Evolutionary conservation across 1,140 invertebrate species (phyloP), one percentile per base, ranked within the genome.

Genomic region (Agraylea sexmaculata): DNA sequence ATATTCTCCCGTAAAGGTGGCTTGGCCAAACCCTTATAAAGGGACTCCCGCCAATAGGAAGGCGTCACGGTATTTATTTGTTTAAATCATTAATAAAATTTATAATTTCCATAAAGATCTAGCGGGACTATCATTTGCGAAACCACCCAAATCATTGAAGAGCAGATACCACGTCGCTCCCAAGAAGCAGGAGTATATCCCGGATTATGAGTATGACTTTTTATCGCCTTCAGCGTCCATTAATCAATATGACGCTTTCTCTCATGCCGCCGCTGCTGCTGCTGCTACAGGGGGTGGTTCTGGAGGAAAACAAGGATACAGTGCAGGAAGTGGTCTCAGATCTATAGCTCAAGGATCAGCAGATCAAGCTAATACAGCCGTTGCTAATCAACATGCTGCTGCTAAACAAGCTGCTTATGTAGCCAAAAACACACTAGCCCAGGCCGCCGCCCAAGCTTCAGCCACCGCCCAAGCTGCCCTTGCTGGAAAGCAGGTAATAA

Each of bases 391-490:
- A 49, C 70, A 74, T 15, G 68, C 71, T 0, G 77, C 77, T 1
- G 77, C 72, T 2, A 68, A 71, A 31, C 77, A 79, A 53, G 77
- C 77, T 0, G 77, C 78, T 2, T 81, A 75, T 49, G 68, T 75
- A 0, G 78, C 78, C 1, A 81, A 81, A 56, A 81, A 80, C 47
- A 77, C 73, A 0, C 49, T 81, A 30, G 78, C 77, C 5, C 77
- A 80, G 50, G 71, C 74, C 2, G 78, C 77, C 0, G 74, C 73
- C 1, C 74, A 75, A 38, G 70, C 76, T 35, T 75, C 75, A 22
- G 74, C 74, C 0, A 79, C 77, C 1, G 77, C 77, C 0, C 75
- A 77, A 37, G 78, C 78, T 2, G 77, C 77, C 23, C 56, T 80
- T 2, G 75, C 77, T 29, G 77, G 77, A 25, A 81, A 81, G 39